phyloP scores from a whole-genome alignment of 2,888 invertebrate species.

The Anarsia innoxiella region DNA sequence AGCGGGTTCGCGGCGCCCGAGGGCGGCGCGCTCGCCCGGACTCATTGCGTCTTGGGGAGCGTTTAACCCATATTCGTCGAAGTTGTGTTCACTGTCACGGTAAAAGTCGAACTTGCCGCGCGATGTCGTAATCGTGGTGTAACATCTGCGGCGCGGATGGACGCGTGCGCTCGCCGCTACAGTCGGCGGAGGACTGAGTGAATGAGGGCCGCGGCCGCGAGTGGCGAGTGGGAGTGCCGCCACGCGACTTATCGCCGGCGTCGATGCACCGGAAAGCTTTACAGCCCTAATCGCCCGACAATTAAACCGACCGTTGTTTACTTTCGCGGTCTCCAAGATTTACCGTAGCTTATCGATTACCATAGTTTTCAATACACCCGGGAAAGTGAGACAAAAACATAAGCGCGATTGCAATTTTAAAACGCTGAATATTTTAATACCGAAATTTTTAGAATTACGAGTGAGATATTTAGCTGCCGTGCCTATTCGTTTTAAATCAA shows the following conservation, averaged over 20 bases:
- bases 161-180: constrained; percentile 62
- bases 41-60: constrained; percentile 63
- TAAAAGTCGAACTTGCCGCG: constrained; percentile 55
- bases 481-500: too few species aligned
- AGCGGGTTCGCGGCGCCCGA: constrained; percentile 71
- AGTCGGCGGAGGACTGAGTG: constrained; percentile 67
- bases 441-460: too few species aligned
- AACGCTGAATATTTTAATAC: too few species aligned
- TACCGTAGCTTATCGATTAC: constrained; percentile 3
- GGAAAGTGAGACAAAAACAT: too few species aligned
- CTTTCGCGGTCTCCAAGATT: constrained; percentile 39
- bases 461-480: too few species aligned
- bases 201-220: constrained; percentile 62
- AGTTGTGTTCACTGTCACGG: constrained; percentile 67
- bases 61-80: constrained; percentile 83
- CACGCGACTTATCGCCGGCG: constrained; percentile 53
- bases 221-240: constrained; percentile 61
- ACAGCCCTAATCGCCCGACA: constrained; percentile 66
- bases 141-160: constrained; percentile 61
- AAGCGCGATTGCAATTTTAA: too few species aligned
- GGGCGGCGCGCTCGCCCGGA: constrained; percentile 73
- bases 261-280: constrained; percentile 68
- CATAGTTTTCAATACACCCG: not conserved
- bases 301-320: constrained; percentile 63
- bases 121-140: constrained; percentile 71